Percentiles rank a stretch among this genome's conserved stretches.
Conservation (phyloP, 2,888 invertebrate species). For the Philopedon plagiatum region DNA sequence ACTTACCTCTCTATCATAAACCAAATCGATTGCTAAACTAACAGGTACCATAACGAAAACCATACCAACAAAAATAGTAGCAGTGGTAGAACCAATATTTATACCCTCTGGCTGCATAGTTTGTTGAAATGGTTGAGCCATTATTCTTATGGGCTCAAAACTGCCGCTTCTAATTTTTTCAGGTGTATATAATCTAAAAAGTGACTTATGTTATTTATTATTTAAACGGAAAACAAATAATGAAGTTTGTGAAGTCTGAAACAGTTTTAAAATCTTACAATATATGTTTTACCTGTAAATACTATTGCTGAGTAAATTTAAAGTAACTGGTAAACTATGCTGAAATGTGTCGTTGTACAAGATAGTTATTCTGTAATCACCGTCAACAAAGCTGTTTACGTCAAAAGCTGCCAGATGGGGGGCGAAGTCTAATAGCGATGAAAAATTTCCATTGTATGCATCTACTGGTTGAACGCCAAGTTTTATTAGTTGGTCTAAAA, state of each 20-base stretch:
- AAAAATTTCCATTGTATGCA: constrained; percentile 78
- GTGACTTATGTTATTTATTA: too few relatives aligned
- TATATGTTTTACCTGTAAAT: constrained; percentile 77
- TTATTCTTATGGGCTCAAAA: constrained; percentile 73
- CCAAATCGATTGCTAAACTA: constrained; percentile 84
- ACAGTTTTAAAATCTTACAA: too few relatives aligned
- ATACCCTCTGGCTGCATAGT: constrained; percentile 82
- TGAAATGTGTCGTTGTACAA: constrained; percentile 86
- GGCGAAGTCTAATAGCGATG: constrained; percentile 74
- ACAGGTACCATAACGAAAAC: constrained; percentile 85
- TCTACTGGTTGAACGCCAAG: constrained; percentile 66
- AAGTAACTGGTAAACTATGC: constrained; percentile 83
- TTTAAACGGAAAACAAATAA: too few relatives aligned
- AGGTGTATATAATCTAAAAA: constrained; percentile 45
- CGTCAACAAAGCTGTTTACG: constrained; percentile 71
- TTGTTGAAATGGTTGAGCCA: constrained; percentile 80
- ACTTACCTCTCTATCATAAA: constrained; percentile 85
- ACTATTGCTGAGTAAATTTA: constrained; percentile 81
- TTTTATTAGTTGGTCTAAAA: constrained; percentile 60
- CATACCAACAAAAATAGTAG: constrained; percentile 86
- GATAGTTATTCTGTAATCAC: constrained; percentile 74
- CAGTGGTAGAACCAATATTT: constrained; percentile 79
- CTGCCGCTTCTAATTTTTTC: constrained; percentile 26
- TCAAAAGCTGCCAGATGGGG: constrained; percentile 79
- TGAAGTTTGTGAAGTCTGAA: too few relatives aligned